phyloP scores from a whole-genome alignment of 2,888 invertebrate genomes.

The Morpho achilles region DNA sequence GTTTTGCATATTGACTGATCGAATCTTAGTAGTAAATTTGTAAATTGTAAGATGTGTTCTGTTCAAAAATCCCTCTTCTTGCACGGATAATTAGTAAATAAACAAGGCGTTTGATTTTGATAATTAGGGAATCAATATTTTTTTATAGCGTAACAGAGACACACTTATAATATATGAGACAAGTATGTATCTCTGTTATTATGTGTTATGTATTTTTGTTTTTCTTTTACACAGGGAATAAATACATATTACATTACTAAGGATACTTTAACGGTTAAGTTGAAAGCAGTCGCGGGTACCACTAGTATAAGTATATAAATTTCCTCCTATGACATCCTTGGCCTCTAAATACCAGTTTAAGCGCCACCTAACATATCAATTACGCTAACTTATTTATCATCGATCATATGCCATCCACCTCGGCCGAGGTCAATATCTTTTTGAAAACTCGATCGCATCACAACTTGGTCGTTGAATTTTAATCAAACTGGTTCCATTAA shows the following conservation, averaged over 20 bases:
- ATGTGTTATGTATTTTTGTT: too few species aligned
- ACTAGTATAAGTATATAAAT: neutral
- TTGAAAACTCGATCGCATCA: conserved; percentile 54
- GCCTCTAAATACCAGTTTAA: conserved; percentile 44
- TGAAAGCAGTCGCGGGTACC: too few species aligned
- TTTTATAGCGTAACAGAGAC: too few species aligned
- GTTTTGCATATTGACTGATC: conserved; percentile 36
- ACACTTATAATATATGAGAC: too few species aligned
- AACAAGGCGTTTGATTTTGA: too few species aligned
- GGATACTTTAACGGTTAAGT: too few species aligned
- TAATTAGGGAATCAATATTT: too few species aligned
- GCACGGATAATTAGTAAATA: conserved; percentile 3
- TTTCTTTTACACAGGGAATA: too few species aligned
- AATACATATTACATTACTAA: too few species aligned
- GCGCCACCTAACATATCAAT: conserved; percentile 51
- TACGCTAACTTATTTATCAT: conserved; percentile 55
- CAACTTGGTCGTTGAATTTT: conserved; percentile 51
- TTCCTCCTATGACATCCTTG: conserved; percentile 6
- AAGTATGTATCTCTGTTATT: too few species aligned
- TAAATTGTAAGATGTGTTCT: conserved; percentile 3
- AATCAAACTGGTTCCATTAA: conserved; percentile 53
- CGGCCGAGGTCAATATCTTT: conserved; percentile 69
- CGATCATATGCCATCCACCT: conserved; percentile 69
- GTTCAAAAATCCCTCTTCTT: conserved; percentile 4
- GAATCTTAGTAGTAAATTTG: conserved; percentile 26